Evolutionary conservation across 2,797 vertebrate genomes (phyloP).

Genomic region (Muscicapa comitata): DNA sequence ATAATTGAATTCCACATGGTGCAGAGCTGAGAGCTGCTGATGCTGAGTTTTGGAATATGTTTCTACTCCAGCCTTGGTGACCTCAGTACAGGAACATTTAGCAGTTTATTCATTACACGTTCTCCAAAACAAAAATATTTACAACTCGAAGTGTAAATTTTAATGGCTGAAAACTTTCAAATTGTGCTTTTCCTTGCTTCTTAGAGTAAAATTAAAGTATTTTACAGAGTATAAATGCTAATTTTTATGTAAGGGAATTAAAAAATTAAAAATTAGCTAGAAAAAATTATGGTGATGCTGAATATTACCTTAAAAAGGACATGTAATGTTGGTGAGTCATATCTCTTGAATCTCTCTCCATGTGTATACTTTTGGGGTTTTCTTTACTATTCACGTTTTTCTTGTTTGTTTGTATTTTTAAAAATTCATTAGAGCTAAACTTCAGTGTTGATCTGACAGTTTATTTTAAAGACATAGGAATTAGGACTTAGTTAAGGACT

Average conservation of each 20-base stretch:
- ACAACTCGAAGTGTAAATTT: not conserved
- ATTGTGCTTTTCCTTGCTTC: not conserved
- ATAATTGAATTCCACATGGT: not conserved
- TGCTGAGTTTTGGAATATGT: not conserved
- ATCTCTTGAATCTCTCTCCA: not conserved
- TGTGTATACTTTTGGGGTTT: rapidly evolving
- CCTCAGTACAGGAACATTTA: not conserved
- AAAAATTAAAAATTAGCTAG: not conserved
- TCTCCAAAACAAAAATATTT: not conserved
- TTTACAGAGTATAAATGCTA: not conserved
- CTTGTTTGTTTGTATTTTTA: not conserved
- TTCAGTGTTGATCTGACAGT: not conserved
- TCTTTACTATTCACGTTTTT: not conserved
- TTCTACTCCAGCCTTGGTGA: not conserved
- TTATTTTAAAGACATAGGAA: not conserved
- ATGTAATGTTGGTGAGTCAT: rapidly evolving
- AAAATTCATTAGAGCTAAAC: not conserved
- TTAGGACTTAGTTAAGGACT: not conserved
- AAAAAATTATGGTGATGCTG: not conserved
- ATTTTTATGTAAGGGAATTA: not conserved
- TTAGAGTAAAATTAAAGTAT: not conserved
- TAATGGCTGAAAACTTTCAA: not conserved
- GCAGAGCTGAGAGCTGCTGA: not conserved
- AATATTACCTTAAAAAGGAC: not conserved
- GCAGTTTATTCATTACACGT: rapidly evolving